phyloP scores from a whole-genome alignment of 1,140 invertebrate species.

The Temnothorax nylanderi region DNA sequence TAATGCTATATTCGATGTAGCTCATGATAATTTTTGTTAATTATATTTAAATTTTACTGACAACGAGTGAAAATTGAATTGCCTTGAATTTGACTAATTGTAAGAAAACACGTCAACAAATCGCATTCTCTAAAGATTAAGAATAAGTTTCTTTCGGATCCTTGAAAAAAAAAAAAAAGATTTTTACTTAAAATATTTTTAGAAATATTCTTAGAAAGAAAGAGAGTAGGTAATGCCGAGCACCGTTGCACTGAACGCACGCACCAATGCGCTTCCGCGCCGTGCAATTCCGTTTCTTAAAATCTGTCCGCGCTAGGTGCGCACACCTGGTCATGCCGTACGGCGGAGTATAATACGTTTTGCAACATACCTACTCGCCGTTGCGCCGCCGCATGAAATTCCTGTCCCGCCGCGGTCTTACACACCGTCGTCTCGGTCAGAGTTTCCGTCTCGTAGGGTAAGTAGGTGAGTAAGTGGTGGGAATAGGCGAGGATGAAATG shows the following conservation, averaged over 20 bases:
- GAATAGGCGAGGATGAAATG: constrained; percentile 83
- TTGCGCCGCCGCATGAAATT: constrained; percentile 69
- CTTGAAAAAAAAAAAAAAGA: background rate
- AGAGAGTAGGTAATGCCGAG: background rate
- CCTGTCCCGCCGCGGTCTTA: constrained; percentile 38
- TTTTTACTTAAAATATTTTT: background rate
- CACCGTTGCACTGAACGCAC: background rate
- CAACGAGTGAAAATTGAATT: too few relatives aligned
- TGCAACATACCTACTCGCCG: constrained; percentile 64
- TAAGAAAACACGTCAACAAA: background rate
- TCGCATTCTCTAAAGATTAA: background rate
- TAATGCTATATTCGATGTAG: background rate
- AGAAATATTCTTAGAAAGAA: background rate
- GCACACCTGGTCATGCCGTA: background rate
- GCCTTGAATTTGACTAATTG: too few relatives aligned
- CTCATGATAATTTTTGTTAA: background rate
- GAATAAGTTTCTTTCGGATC: background rate
- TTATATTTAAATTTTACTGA: background rate
- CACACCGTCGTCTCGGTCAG: constrained; percentile 74
- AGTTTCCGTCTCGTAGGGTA: constrained; percentile 82
- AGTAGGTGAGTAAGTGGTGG: constrained; percentile 84
- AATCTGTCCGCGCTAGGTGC: background rate
- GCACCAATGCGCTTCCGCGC: background rate
- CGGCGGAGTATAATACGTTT: constrained; percentile 45
- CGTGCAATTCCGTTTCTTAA: background rate